A percentile compares a stretch with the other conserved stretches of the same genome.
phyloP scores from a whole-genome alignment of 2,113 vertebrate species.

The Dromiciops gliroides region DNA sequence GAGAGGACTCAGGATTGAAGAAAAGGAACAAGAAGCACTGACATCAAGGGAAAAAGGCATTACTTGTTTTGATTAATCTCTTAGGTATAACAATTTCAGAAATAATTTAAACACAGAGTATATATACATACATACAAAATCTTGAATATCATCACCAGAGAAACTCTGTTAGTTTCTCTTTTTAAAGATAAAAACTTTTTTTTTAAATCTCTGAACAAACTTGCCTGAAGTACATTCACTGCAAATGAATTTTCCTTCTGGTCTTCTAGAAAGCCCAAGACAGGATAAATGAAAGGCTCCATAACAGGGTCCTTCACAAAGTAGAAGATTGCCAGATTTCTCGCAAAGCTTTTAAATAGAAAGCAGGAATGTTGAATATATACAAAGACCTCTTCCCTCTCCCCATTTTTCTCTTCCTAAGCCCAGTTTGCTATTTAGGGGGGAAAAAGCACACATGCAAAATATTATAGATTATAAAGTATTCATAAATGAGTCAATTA shows the following conservation, averaged over 20 bases:
- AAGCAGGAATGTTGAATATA: neutral
- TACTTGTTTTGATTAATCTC: neutral
- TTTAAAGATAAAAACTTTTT: neutral
- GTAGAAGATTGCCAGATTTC: constrained; percentile 90
- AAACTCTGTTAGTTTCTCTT: neutral
- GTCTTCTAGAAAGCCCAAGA: constrained; percentile 86
- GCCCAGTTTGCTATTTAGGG: neutral
- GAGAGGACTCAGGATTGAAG: neutral
- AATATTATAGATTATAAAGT: neutral
- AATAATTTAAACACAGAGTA: neutral
- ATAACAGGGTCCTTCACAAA: constrained; percentile 95
- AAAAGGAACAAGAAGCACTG: neutral
- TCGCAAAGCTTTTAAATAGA: constrained; percentile 91
- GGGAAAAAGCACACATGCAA: neutral
- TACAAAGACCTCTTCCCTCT: neutral
- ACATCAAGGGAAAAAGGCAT: neutral
- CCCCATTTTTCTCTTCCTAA: neutral
- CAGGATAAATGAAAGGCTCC: constrained; percentile 94
- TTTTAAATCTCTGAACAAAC: constrained; percentile 51
- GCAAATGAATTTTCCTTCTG: constrained; percentile 91
- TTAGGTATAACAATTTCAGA: neutral
- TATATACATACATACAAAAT: neutral
- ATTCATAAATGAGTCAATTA: neutral
- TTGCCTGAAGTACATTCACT: constrained; percentile 92
- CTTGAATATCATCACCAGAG: neutral